Percentiles rank a stretch among this genome's conserved stretches.
Conservation (phyloP, 2,888 invertebrate species). For the Amblyjoppa proteus region DNA sequence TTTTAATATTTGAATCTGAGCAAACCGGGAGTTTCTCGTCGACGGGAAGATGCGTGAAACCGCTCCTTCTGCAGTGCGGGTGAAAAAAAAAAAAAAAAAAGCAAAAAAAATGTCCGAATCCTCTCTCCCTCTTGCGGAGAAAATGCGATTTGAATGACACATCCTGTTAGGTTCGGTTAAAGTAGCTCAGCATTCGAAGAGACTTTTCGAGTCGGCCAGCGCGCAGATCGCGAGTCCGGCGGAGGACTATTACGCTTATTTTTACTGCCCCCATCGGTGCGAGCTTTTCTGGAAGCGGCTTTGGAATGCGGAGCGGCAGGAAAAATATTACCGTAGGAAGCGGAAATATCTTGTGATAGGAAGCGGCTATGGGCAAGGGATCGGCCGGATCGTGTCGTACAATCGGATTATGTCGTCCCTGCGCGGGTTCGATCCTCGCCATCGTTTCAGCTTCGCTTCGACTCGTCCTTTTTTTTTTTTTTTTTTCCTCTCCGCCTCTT, state of each 20-base stretch:
- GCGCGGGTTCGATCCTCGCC: slow-evolving; percentile 40
- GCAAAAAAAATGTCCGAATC: not conserved
- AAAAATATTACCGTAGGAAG: slow-evolving; percentile 41
- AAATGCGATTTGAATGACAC: not conserved
- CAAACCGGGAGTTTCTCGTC: no score
- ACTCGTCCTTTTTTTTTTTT: slow-evolving; percentile 33
- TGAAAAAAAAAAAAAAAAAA: not conserved
- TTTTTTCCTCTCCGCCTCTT: not conserved
- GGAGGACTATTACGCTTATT: slow-evolving; percentile 38
- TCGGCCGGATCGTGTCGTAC: slow-evolving; percentile 64
- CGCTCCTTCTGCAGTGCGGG: no score
- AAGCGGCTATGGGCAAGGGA: slow-evolving; percentile 38
- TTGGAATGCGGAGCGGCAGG: slow-evolving; percentile 19
- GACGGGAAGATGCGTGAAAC: no score
- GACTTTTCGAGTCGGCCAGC: slow-evolving; percentile 4
- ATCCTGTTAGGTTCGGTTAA: slow-evolving; percentile 16
- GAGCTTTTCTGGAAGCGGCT: slow-evolving; percentile 35
- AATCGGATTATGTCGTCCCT: slow-evolving; percentile 65
- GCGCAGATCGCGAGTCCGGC: slow-evolving; percentile 16
- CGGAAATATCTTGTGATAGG: slow-evolving; percentile 56
- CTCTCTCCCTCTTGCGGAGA: not conserved
- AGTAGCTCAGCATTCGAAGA: not conserved
- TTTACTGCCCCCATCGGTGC: slow-evolving; percentile 12
- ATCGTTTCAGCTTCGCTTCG: slow-evolving; percentile 46
- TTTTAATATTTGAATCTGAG: no score